Conservation (phyloP, 2,888 invertebrate genomes). For the Drosophila anceps region DNA sequence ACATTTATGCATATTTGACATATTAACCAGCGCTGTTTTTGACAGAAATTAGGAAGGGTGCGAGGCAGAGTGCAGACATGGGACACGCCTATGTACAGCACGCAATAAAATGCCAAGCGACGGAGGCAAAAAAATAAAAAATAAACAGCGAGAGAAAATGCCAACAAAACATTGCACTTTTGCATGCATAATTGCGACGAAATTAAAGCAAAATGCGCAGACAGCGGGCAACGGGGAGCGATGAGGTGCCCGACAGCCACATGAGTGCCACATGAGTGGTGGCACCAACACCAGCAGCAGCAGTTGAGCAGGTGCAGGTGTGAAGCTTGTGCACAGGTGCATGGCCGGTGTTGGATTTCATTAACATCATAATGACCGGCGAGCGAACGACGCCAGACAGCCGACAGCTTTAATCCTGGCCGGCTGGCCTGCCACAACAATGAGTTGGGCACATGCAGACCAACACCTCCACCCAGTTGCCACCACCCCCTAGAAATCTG, state of each 20-base stretch:
- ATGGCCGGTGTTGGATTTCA: conserved; percentile 76
- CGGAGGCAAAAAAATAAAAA: conserved; percentile 12
- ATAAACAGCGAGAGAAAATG: conserved; percentile 32
- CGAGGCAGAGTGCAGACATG: neutral
- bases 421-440: conserved; percentile 27
- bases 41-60: conserved; percentile 13
- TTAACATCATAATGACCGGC: conserved; percentile 78
- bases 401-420: conserved; percentile 70
- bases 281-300: conserved; percentile 4
- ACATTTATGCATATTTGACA: conserved; percentile 69
- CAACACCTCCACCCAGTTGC: conserved; percentile 18
- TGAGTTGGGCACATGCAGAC: conserved; percentile 25
- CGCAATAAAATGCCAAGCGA: conserved; percentile 68
- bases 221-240: conserved; percentile 12
- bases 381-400: conserved; percentile 45
- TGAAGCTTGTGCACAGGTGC: conserved; percentile 76
- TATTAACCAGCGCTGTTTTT: conserved; percentile 66
- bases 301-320: conserved; percentile 66
- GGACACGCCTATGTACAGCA: conserved; percentile 48
- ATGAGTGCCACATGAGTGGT: conserved; percentile 41
- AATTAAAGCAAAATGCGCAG: conserved; percentile 75
- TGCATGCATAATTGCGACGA: conserved; percentile 78
- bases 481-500: neutral
- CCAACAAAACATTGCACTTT: conserved; percentile 76
- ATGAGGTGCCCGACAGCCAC: conserved; percentile 52